Base-by-base conservation (phyloP, 2,888 invertebrate genomes). In the Micoletzkya japonica region DNA sequence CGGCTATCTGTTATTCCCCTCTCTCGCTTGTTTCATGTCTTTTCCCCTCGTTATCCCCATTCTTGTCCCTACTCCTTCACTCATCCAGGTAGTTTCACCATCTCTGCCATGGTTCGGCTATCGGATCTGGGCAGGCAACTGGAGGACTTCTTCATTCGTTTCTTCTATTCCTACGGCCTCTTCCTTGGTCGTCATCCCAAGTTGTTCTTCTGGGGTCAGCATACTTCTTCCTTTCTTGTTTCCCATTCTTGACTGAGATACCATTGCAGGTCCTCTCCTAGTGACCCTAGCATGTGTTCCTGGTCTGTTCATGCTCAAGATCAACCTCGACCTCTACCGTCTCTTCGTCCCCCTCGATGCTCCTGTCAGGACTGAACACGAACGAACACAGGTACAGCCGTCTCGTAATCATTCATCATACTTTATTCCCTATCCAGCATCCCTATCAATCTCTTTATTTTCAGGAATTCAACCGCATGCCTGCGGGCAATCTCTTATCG, bases 291-390 rank as follows among this genome's bases (percentile, higher is more conserved):
- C 73, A 7, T 81, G 73, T 32, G 52, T 81, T 2, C 83, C 83
- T 24, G 83, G 84, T 50, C 72, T 84, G 28, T 78, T 77, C 57
- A 78, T 73, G 66, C 66, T 84, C 20, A 75, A 75, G 60, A 84
- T 84, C 72, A 84, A 84, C 63, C 74, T 84, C 44, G 84, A 84
- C 75, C 76, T 84, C 59, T 84, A 85, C 75, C 74, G 81, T 44
- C 75, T 84, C 7, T 84, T 84, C 61, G 84, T 84, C 2, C 84
- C 84, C 7, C 71, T 77, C 26, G 84, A 84, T 74, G 84, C 84
- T 4, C 84, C 84, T 30, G 84, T 84, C 50, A 64, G 78, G 57
- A 74, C 71, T 52, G 79, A 79, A 58, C 77, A 77, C 61, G 79
- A 79, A 50, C 74, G 77, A 70, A 77, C 75, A 4, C 69, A 76